These are phyloP conservation scores for Ditula angustiorana DNA, from an alignment of 2,888 invertebrate species.

Conservation along the genomic window DNA sequence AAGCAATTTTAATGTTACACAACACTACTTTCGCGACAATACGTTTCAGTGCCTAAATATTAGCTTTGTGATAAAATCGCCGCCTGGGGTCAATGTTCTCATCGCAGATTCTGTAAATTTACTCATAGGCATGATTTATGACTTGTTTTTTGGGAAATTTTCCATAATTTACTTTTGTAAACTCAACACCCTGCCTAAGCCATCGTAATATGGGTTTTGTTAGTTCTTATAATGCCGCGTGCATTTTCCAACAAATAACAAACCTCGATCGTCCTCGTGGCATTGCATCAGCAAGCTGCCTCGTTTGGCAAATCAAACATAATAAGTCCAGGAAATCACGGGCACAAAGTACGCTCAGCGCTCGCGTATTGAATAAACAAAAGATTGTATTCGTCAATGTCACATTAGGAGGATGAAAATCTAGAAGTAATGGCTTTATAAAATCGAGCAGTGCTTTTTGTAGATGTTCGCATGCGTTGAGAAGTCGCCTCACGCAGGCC, in stretches of 20 bases:
- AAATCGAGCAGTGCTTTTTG: constrained; percentile 52
- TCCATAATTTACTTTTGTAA: background rate
- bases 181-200: too few relatives aligned
- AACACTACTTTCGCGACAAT: constrained; percentile 57
- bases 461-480: constrained; percentile 50
- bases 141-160: constrained; percentile 49
- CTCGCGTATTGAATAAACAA: constrained; percentile 55
- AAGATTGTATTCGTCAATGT: constrained; percentile 61
- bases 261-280: background rate
- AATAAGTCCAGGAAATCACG: constrained; percentile 16
- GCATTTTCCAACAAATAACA: background rate
- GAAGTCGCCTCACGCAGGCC: constrained; percentile 63
- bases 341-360: constrained; percentile 37
- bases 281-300: constrained; percentile 4
- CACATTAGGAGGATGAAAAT: constrained; percentile 62
- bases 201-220: background rate
- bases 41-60: constrained; percentile 54
- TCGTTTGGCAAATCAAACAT: constrained; percentile 16
- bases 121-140: constrained; percentile 44
- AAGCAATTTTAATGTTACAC: constrained; percentile 51
- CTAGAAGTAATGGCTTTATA: constrained; percentile 57
- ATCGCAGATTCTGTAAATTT: constrained; percentile 50
- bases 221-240: background rate
- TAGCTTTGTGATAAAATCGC: constrained; percentile 63
- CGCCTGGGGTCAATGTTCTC: constrained; percentile 57